Evolutionary conservation across 2,888 invertebrate species (phyloP), one percentile per base, ranked within the genome.

Genomic region (Aspidiotus destructor): DNA sequence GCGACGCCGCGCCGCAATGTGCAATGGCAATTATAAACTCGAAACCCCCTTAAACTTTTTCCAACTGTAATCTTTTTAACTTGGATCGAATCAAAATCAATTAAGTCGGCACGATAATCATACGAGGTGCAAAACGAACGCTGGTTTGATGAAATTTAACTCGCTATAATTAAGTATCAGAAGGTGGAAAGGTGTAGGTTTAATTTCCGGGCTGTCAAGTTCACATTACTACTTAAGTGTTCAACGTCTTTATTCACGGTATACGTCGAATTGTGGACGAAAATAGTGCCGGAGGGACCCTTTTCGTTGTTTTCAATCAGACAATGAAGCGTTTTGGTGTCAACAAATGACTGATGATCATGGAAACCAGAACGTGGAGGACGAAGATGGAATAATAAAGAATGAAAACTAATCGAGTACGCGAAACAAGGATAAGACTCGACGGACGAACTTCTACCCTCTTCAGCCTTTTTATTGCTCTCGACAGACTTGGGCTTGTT

Each of bases 161-260:
- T 58, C 58, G 65, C 44, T 65, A 58, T 65, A 65, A 65, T 65
- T 65, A 58, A 65, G 58, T 65, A 65, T 65, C 65, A 55, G 57
- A 65, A 58, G 54, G 65, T 48, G 58, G 42, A 58, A 65, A 65
- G 65, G 65, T 28, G 28, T 65, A 65, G 57, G 58, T 65, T 65
- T 65, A 65, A 65, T 65, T 65, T 65, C 65, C 65, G 65, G 65
- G 58, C 65, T 65, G 65, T 65, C 65, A 65, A 65, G 65, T 65
- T 65, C 65, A 57, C 65, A 65, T 65, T 65, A 65, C 41, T 17
- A 58, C 58, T 60, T 65, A 65, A 65, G 65, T 65, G 65, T 65
- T 65, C 65, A 65, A 65, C 65, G 65, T 65, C 65, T 65, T 65
- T 60, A 65, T 65, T 65, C 58, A 48, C 65, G 44, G 65, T 58